Evolutionary conservation across 2,113 vertebrate species (phyloP).

Genomic region (Archilochus colubris): DNA sequence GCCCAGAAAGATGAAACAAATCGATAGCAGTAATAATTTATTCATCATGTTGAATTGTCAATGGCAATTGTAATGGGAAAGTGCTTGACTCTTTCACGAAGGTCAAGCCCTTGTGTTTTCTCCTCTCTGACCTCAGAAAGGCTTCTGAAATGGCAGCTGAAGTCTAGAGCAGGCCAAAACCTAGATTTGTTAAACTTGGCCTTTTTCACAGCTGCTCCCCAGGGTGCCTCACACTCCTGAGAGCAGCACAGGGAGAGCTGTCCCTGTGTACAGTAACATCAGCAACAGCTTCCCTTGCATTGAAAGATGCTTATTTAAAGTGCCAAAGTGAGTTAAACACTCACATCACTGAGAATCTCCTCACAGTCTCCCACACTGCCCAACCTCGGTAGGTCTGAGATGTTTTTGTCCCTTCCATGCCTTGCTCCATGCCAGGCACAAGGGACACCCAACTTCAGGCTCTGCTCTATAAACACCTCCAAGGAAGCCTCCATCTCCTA

Average conservation of each 20-base stretch:
- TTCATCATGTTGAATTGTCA: neutral
- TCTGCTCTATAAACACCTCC: neutral
- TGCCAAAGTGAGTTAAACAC: neutral
- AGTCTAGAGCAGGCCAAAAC: neutral
- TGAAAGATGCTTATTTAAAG: neutral
- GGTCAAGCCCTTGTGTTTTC: neutral
- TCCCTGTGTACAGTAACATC: rapidly evolving
- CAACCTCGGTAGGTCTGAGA: neutral
- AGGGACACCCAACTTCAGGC: neutral
- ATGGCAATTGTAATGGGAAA: neutral
- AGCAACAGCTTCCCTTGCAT: neutral
- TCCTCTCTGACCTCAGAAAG: neutral
- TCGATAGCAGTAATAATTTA: constrained; percentile 38
- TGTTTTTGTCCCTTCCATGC: neutral
- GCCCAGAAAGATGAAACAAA: constrained; percentile 33
- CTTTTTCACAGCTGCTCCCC: neutral
- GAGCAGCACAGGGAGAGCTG: neutral
- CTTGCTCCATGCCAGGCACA: rapidly evolving
- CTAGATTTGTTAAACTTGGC: neutral
- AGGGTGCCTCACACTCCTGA: neutral
- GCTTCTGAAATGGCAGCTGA: neutral
- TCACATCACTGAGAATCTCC: neutral
- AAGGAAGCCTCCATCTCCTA: neutral
- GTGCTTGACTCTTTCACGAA: neutral
- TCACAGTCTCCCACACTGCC: neutral